A percentile compares a stretch with the other conserved stretches of the same genome.
These are phyloP conservation scores for Tympanoctomys barrerae DNA, from an alignment of 2,797 vertebrate genomes.

Conservation along the genomic window DNA sequence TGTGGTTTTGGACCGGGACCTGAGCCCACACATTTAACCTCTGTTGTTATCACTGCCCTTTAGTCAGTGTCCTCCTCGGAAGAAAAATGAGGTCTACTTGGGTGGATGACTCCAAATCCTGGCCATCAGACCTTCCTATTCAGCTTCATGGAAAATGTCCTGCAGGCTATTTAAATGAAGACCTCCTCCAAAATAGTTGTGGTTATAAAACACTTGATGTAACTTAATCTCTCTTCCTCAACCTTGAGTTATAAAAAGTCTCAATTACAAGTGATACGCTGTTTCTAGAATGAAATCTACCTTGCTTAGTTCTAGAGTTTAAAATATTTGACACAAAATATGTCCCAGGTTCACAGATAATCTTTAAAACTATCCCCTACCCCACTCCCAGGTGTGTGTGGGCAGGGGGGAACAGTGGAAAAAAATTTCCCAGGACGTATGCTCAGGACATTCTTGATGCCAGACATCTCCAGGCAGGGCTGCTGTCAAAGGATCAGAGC, in stretches of 20 bases:
- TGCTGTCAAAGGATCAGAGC: conserved; percentile 48
- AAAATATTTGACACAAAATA: conserved; percentile 32
- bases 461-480: conserved; percentile 29
- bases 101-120: background rate
- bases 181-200: conserved; percentile 57
- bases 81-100: background rate
- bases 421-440: conserved; percentile 70
- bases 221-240: conserved; percentile 56
- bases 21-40: background rate
- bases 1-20: background rate
- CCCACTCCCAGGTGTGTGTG: background rate
- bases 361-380: background rate
- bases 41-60: background rate
- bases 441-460: conserved; percentile 65
- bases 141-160: background rate
- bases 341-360: background rate
- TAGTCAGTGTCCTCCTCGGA: background rate
- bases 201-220: conserved; percentile 39
- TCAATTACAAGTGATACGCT: conserved; percentile 45
- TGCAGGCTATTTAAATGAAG: conserved; percentile 26
- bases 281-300: conserved; percentile 57
- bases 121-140: conserved; percentile 14
- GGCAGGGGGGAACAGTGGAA: background rate
- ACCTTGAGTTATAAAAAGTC: conserved; percentile 65
- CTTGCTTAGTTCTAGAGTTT: conserved; percentile 62